These are phyloP conservation scores for Drosophila crucigera DNA, from an alignment of 2,888 invertebrate genomes.

Conservation along the genomic window DNA sequence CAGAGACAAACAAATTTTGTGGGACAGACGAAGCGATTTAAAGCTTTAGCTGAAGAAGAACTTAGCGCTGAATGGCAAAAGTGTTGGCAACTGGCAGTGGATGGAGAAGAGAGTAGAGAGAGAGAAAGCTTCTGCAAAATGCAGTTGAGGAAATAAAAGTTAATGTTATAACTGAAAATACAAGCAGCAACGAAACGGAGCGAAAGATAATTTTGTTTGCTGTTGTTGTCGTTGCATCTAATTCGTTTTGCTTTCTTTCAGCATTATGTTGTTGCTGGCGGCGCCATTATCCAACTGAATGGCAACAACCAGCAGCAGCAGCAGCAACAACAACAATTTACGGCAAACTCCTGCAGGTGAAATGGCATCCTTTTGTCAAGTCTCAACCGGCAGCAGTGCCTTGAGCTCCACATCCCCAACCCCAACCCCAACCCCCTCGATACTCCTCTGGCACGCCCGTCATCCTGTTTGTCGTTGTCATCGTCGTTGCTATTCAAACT, in stretches of 20 bases:
- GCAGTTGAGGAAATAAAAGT: constrained; percentile 74
- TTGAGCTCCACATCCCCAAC: constrained; percentile 35
- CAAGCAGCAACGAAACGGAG: constrained; percentile 57
- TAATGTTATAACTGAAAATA: constrained; percentile 72
- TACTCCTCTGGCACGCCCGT: constrained; percentile 39
- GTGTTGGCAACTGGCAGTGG: not conserved
- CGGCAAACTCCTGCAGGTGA: constrained; percentile 69
- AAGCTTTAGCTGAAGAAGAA: constrained; percentile 10
- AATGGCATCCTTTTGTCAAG: constrained; percentile 78
- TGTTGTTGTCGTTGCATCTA: constrained; percentile 62
- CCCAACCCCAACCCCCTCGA: not conserved
- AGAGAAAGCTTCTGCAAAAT: constrained; percentile 35
- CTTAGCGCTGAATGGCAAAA: not conserved
- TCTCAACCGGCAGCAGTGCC: constrained; percentile 55
- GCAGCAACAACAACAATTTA: constrained; percentile 66
- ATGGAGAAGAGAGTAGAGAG: not conserved
- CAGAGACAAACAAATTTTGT: constrained; percentile 25
- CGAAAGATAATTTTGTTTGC: constrained; percentile 68
- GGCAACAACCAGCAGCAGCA: constrained; percentile 27
- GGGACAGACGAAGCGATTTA: constrained; percentile 19
- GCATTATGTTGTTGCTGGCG: constrained; percentile 60
- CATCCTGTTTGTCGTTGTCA: constrained; percentile 62
- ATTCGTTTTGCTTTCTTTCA: constrained; percentile 72
- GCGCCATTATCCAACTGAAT: constrained; percentile 61
- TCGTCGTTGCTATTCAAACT: constrained; percentile 74